Percentiles rank a stretch among this genome's conserved stretches.
These are phyloP conservation scores for Orthonyx spaldingii DNA, from an alignment of 2,113 vertebrate genomes.

Conservation along the genomic window DNA sequence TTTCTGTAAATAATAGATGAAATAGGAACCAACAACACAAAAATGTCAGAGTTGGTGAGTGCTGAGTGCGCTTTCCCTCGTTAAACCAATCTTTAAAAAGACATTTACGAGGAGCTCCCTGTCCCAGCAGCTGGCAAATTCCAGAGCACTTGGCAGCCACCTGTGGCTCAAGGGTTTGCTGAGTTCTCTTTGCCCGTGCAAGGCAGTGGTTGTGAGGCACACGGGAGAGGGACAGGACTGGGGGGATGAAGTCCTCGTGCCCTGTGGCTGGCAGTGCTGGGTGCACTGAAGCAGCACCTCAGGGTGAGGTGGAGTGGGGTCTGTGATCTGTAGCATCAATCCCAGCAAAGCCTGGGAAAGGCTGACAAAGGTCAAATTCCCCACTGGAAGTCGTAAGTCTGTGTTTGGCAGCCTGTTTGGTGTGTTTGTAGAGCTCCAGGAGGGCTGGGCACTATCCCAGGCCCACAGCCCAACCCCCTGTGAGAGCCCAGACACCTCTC, in stretches of 20 bases:
- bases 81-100: neutral
- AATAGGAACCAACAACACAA: neutral
- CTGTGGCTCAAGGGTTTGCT: neutral
- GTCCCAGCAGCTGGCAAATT: neutral
- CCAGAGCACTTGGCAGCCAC: neutral
- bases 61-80: neutral
- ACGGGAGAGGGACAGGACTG: neutral
- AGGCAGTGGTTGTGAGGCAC: neutral
- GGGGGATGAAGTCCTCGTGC: neutral
- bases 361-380: neutral
- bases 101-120: neutral
- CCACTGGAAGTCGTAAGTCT: neutral
- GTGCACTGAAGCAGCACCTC: neutral
- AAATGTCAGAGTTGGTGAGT: neutral
- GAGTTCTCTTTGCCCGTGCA: neutral
- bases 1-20: slow-evolving; percentile 46
- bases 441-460: neutral
- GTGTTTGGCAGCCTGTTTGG: neutral
- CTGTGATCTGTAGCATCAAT: neutral
- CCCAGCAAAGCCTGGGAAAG: neutral
- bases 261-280: neutral
- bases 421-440: neutral
- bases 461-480: fast-evolving
- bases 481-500: neutral
- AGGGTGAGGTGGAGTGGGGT: neutral